Conservation (phyloP, 1,140 invertebrate species). For the Rhagoletis pomonella region DNA sequence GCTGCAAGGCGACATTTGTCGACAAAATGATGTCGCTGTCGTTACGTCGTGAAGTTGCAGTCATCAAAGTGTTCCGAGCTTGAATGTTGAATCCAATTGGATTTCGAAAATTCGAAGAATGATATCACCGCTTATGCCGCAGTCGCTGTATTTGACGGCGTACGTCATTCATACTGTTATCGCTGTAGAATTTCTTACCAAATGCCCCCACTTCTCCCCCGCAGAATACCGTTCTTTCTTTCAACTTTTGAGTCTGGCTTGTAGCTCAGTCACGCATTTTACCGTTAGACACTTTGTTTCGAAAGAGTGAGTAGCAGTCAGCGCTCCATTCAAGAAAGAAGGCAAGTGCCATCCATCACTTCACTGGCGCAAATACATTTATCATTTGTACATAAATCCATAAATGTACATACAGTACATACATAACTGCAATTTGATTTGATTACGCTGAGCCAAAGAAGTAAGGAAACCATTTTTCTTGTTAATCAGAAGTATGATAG, state of each 20-base stretch:
- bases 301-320: neutral
- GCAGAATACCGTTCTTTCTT: neutral
- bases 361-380: too few relatives aligned
- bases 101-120: constrained; percentile 44
- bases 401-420: too few relatives aligned
- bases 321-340: constrained; percentile 12
- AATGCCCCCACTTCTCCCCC: neutral
- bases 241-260: neutral
- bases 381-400: too few relatives aligned
- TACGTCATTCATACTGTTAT: constrained; percentile 40
- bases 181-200: neutral
- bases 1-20: too few relatives aligned
- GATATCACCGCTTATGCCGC: constrained; percentile 19
- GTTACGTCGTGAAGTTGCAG: too few relatives aligned
- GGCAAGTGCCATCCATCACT: neutral
- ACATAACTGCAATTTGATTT: too few relatives aligned
- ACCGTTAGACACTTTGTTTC: neutral
- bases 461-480: too few relatives aligned
- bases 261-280: constrained; percentile 24
- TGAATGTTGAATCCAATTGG: constrained; percentile 35
- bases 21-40: too few relatives aligned
- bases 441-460: too few relatives aligned
- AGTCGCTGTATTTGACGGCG: constrained; percentile 6
- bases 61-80: too few relatives aligned
- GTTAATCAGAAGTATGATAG: too few relatives aligned